Evolutionary conservation across 2,113 vertebrate genomes (phyloP), one percentile per base, ranked within the genome.

Genomic region (Pteropus alecto): DNA sequence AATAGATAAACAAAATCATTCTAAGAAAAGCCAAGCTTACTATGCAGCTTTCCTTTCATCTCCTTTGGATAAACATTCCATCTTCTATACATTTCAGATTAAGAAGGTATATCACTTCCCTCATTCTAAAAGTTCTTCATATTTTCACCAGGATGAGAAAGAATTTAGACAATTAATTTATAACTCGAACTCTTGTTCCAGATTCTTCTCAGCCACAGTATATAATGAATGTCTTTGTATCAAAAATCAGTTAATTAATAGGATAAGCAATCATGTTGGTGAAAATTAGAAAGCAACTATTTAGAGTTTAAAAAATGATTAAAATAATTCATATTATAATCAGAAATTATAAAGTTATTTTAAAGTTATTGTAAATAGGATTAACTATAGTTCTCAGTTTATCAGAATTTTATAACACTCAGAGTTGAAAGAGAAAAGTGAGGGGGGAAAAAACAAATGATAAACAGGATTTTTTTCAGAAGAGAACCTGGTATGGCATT

Each of bases 391-490:
- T 54, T 67, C 21, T 71, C 18, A 60, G 3, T 76, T 95, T 74
- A n/a, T 73, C 56, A 87, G 15, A 83, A 70, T 93, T 96, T 87
- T 74, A 22, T 85, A 95, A 38, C 13, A 84, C 21, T 88, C 9
- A 71, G 19, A 86, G 85, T 87, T 96, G 15, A 83, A 74, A 92
- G 26, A 60, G 13, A 86, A 93, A 87, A 71, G 18, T 91, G 8
- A 68, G 58, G 15, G 12, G 22, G 3, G 10, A 35, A 11, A 51
- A 58, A 54, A 21, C 24, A 87, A 81, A 9, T 71, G 56, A 90
- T 87, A 93, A 96, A 74, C 7, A 79, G 35, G 51, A 51, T 60
- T 93, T 81, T 74, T 84, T 93, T 46, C 71, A 79, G 58, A 94
- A 78, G n/a, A 68, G 16, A 93, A 68, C 13, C 7, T 93, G 81